phyloP scores from a whole-genome alignment of 2,888 invertebrate genomes.

The Athrips mouffetella region DNA sequence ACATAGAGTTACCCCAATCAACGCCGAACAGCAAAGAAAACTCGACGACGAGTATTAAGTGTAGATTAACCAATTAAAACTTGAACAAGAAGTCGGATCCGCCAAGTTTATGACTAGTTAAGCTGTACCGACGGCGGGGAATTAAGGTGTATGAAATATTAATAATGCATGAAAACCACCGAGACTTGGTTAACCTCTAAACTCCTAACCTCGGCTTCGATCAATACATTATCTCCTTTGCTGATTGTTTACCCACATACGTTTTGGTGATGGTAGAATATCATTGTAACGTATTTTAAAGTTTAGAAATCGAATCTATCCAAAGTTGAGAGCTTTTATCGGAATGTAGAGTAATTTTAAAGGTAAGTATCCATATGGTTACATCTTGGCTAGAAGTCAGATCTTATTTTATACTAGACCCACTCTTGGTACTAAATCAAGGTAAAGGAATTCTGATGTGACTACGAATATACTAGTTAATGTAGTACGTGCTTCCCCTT shows the following conservation, averaged over 20 bases:
- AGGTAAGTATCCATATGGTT: too few species aligned
- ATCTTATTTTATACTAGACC: not conserved
- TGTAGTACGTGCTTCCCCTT: conserved; percentile 18
- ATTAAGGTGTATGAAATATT: conserved; percentile 17
- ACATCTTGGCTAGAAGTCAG: too few species aligned
- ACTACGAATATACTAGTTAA: not conserved
- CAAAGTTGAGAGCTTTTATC: too few species aligned
- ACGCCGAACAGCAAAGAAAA: too few species aligned
- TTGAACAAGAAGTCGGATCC: conserved; percentile 8
- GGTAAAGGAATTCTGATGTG: not conserved
- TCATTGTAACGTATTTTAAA: too few species aligned
- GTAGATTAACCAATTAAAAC: conserved; percentile 14
- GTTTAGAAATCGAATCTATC: too few species aligned
- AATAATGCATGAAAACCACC: conserved; percentile 12
- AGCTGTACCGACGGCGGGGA: conserved; percentile 1
- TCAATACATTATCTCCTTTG: not conserved
- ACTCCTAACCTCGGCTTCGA: not conserved
- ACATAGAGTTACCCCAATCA: too few species aligned
- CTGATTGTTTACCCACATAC: not conserved
- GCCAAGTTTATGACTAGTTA: conserved; percentile 12
- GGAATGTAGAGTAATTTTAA: too few species aligned
- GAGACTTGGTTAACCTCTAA: not conserved
- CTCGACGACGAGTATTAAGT: conserved; percentile 2
- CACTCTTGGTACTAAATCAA: not conserved
- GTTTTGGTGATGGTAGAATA: too few species aligned